These are phyloP conservation scores for Todus mexicanus DNA, from an alignment of 2,797 vertebrate species.

Conservation along the genomic window DNA sequence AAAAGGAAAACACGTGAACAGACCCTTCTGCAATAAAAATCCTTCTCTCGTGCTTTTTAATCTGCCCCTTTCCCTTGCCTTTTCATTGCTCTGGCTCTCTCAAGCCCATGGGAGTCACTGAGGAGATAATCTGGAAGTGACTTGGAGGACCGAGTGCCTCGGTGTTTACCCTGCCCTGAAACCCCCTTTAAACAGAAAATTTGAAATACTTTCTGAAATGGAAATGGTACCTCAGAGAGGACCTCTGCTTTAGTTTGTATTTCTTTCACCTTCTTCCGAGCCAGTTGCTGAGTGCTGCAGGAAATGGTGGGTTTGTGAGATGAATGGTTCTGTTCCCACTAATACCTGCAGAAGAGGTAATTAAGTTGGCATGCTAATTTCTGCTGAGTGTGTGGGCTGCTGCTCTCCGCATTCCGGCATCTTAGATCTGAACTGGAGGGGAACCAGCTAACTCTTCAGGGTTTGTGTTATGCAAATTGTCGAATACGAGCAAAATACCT, in stretches of 20 bases:
- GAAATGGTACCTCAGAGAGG: background rate
- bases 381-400: constrained; percentile 25
- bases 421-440: background rate
- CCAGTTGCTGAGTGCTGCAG: background rate
- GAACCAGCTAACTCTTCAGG: background rate
- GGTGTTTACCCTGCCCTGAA: background rate
- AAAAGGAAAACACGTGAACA: background rate
- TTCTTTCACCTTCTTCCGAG: background rate
- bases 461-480: background rate
- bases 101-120: fast-evolving
- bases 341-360: background rate
- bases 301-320: background rate
- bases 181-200: background rate
- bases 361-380: background rate
- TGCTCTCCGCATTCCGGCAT: background rate
- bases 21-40: background rate
- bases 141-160: background rate
- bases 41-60: background rate
- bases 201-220: background rate
- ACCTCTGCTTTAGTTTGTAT: background rate
- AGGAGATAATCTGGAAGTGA: background rate
- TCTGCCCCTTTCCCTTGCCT: background rate
- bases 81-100: background rate
- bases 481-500: background rate
- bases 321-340: background rate